A percentile compares a stretch with the other conserved stretches of the same genome.
Conservation (phyloP, 2,113 vertebrate genomes). For the Tachycineta bicolor region DNA sequence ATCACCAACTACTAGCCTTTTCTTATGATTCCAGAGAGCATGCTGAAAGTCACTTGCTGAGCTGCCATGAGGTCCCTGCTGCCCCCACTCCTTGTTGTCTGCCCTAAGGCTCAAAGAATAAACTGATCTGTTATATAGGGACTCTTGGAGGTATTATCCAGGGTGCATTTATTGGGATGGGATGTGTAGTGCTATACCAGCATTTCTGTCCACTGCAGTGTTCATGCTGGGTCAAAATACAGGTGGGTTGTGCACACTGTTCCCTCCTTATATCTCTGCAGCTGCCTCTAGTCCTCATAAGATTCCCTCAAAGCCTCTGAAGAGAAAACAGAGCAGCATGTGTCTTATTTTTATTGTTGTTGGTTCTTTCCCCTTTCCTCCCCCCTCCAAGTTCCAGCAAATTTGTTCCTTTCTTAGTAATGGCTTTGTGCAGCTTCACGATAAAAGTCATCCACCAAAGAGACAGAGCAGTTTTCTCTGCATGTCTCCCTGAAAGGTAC, state of each 20-base stretch:
- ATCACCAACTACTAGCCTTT: background rate
- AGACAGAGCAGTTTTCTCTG: slow-evolving; percentile 9
- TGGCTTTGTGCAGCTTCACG: background rate
- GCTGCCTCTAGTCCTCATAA: background rate
- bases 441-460: slow-evolving; percentile 44
- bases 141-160: background rate
- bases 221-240: background rate
- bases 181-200: background rate
- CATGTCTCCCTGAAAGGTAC: slow-evolving; percentile 11
- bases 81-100: background rate
- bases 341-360: slow-evolving; percentile 17
- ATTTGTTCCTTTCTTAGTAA: slow-evolving; percentile 38
- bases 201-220: no score
- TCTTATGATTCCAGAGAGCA: background rate
- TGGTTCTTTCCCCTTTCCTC: background rate
- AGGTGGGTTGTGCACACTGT: background rate
- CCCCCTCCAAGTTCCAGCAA: background rate
- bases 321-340: background rate
- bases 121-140: background rate
- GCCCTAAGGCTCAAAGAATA: background rate
- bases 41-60: background rate
- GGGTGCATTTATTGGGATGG: background rate
- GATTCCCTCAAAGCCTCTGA: background rate
- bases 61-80: background rate
- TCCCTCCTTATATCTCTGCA: background rate